A percentile compares a stretch with the other conserved stretches of the same genome.
These are phyloP conservation scores for Phyllotreta striolata DNA, from an alignment of 2,888 invertebrate genomes.

Conservation along the genomic window DNA sequence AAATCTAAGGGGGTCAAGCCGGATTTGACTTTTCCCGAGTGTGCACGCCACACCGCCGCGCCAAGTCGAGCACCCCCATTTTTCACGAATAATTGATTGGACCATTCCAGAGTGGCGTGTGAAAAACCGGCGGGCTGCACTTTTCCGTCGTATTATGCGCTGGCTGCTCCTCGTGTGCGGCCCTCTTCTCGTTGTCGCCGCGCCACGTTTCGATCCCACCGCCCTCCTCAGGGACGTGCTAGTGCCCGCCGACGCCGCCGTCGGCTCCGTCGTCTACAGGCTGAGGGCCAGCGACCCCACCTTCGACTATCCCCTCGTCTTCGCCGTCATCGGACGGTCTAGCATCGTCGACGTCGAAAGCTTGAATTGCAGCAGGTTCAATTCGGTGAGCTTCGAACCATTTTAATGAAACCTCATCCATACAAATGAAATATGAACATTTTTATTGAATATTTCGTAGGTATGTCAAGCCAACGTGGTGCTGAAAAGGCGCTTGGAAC, in stretches of 20 bases:
- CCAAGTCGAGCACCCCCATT: slow-evolving; percentile 41
- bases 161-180: slow-evolving; percentile 50
- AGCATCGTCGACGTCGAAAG: slow-evolving; percentile 77
- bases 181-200: slow-evolving; percentile 61
- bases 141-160: slow-evolving; percentile 44
- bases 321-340: slow-evolving; percentile 78
- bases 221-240: slow-evolving; percentile 83
- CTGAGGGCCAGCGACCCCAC: slow-evolving; percentile 87
- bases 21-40: slow-evolving; percentile 6
- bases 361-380: slow-evolving; percentile 84
- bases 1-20: slow-evolving; percentile 14
- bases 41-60: slow-evolving; percentile 36
- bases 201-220: slow-evolving; percentile 85
- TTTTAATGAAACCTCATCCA: no score
- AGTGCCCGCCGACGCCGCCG: slow-evolving; percentile 83
- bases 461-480: slow-evolving; percentile 89
- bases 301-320: slow-evolving; percentile 85
- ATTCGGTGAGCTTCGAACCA: slow-evolving; percentile 73
- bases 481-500: slow-evolving; percentile 76
- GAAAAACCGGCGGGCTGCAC: slow-evolving; percentile 34
- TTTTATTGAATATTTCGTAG: no score
- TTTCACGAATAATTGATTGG: slow-evolving; percentile 46
- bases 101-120: slow-evolving; percentile 44
- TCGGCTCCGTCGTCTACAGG: slow-evolving; percentile 82
- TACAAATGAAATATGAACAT: not conserved